Base-by-base conservation (phyloP, 1,140 invertebrate species). In the Bombus difficillimus region DNA sequence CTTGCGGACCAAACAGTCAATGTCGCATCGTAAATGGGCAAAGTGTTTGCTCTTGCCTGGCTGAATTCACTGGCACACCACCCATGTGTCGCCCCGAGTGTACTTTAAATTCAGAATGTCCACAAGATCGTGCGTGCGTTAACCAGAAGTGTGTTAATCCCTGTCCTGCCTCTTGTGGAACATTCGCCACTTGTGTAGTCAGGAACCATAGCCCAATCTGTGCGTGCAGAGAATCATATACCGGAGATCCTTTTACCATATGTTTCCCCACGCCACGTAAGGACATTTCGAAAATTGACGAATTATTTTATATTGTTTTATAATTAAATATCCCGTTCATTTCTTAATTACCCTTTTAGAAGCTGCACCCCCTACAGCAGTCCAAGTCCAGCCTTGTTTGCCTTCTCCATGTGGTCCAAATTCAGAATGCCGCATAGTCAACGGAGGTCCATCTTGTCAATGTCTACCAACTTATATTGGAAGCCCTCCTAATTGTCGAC, bases 161-260 rank as follows among this genome's bases (percentile, higher is more conserved):
- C 15, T 98, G 97, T 90, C 95, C 96, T 71, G 97, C 97, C 64
- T 97, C 97, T 10, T 98, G 97, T 90, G 96, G 96, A 25, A 87
- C 92, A n/a, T 86, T 57, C 12, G 96, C 97, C 3, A 94, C 96
- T 86, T 98, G 97, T 92, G 95, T 96, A 93, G 96, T 97, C 47
- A 96, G 97, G 25, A 97, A 97, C 92, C 97, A 98, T 89, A 97
- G 97, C 94, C 97, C 97, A 3, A 96, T 97, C 68, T 98, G 97
- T 94, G 96, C 95, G 79, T 98, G 97, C 83, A 94, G 25, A 95
- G 95, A 34, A 10, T 68, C 96, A 96, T 79, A 97, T 15, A 66
- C 96, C 76, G 97, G 97, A 83, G 97, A 98, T 96, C 97, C 97
- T 28, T 97, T 97, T 82, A 90, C 95, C 32, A 88, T 94, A 86